Evolutionary conservation across 2,113 vertebrate species (phyloP), one percentile per base, ranked within the genome.

Genomic region (Ictalurus furcatus): DNA sequence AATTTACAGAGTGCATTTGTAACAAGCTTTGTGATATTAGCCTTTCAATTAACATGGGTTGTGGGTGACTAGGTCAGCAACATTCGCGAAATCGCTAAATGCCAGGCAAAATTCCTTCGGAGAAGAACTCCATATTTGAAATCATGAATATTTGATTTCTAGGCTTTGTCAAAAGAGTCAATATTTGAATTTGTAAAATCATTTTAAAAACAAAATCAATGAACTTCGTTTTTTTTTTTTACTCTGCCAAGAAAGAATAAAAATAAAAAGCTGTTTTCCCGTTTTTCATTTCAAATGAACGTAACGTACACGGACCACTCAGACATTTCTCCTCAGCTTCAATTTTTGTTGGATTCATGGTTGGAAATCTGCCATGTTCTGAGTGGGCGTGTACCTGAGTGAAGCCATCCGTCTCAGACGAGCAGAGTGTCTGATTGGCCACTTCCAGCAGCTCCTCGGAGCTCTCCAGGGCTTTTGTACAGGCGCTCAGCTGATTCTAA

Each of bases 381-480:
- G 1, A 14, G 56, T 80, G 81, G 61, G 56, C 16, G 19, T 30
- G 78, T 93, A 99, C 98, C 98, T 98, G 97, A 74, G 90, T 92
- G 92, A 99, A 98, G 58, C 96, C 95, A 0, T 96, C 96, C 0
- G 94, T 94, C 91, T 96, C 95, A 0, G 97, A 94, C 0, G 95
- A 96, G 92, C 96, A 97, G 58, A 99, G 95, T 0, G 97, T 97
- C 93, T 99, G 98, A 92, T 98, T 98, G 94, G 98, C 98, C 0
- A 95, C 93, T 85, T 99, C 98, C 93, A 99, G 94, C 91, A 99
- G 96, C 92, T 99, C 98, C 94, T 99, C 98, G 0, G 98, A 98
- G 90, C 97, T 98, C 96, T 99, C 98, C 95, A 99, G 94, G 17
- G 98, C 98, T 93, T 98, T 97, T 8, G 97, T 96, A 23, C 98